Evolutionary conservation across 2,888 invertebrate genomes (phyloP).

Genomic region (Calliscelio sp.): DNA sequence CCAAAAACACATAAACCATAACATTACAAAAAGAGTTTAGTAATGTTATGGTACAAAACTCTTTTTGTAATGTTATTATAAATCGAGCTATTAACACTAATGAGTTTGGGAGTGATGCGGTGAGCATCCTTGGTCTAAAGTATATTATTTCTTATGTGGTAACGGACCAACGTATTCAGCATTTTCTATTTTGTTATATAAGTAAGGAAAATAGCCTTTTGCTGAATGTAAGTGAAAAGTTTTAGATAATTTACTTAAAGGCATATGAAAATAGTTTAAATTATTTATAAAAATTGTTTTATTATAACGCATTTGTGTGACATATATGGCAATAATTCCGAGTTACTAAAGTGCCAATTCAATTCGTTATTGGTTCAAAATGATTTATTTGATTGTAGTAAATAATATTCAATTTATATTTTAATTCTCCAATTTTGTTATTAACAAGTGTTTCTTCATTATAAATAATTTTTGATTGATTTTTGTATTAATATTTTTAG

Average conservation of each 20-base stretch:
- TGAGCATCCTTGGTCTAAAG: too few relatives aligned
- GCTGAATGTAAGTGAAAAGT: conserved; percentile 75
- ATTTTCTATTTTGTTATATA: conserved; percentile 73
- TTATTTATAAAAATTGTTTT: conserved; percentile 69
- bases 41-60: too few relatives aligned
- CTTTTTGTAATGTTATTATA: too few relatives aligned
- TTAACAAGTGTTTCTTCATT: conserved; percentile 20
- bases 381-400: conserved; percentile 33
- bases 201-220: too few relatives aligned
- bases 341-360: not conserved
- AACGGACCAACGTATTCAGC: conserved; percentile 67
- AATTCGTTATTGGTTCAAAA: conserved; percentile 34
- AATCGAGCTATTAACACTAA: too few relatives aligned
- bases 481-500: not conserved
- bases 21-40: too few relatives aligned
- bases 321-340: conserved; percentile 22
- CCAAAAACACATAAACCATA: too few relatives aligned
- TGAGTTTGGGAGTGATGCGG: too few relatives aligned
- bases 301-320: conserved; percentile 39
- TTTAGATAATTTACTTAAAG: too few relatives aligned
- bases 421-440: not conserved
- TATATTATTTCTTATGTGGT: conserved; percentile 58
- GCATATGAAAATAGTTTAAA: conserved; percentile 74
- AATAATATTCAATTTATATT: conserved; percentile 20
- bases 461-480: conserved; percentile 13